phyloP scores from a whole-genome alignment of 2,797 vertebrate species.

The Leuciscus waleckii region DNA sequence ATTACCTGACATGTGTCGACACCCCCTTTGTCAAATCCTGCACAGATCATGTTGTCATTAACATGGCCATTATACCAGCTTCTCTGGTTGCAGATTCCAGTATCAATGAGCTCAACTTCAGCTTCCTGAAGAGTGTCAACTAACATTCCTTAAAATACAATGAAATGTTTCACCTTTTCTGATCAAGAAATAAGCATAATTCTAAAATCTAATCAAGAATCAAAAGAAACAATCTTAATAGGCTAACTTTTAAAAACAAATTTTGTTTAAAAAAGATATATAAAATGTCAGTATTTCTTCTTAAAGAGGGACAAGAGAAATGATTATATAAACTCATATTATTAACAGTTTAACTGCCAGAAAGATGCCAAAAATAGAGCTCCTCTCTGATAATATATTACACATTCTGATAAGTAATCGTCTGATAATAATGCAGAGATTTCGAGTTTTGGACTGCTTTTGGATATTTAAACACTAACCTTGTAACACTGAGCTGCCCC shows the following conservation, averaged over 20 bases:
- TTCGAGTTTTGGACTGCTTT: neutral
- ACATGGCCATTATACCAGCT: slow-evolving; percentile 63
- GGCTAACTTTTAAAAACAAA: neutral
- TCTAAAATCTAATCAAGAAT: neutral
- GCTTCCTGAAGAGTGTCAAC: slow-evolving; percentile 66
- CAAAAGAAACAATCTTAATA: neutral
- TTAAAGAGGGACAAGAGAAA: neutral
- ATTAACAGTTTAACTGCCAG: neutral
- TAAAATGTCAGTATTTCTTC: neutral
- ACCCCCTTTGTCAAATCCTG: slow-evolving; percentile 60
- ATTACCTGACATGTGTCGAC: slow-evolving; percentile 68
- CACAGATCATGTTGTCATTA: slow-evolving; percentile 72
- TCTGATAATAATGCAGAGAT: neutral
- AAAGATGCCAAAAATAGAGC: neutral
- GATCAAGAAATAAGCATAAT: neutral
- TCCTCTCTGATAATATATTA: neutral
- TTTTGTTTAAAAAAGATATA: neutral
- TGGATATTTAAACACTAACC: slow-evolving; percentile 58
- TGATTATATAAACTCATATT: neutral
- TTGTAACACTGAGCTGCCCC: slow-evolving; percentile 62
- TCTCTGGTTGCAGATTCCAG: slow-evolving; percentile 66
- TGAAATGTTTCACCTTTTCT: neutral
- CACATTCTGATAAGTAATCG: neutral
- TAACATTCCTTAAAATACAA: slow-evolving; percentile 32
- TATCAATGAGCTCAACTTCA: slow-evolving; percentile 69